Percentiles rank a stretch among this genome's conserved stretches.
These are phyloP conservation scores for Tetramorium alpestre DNA, from an alignment of 1,140 invertebrate species.

Conservation along the genomic window DNA sequence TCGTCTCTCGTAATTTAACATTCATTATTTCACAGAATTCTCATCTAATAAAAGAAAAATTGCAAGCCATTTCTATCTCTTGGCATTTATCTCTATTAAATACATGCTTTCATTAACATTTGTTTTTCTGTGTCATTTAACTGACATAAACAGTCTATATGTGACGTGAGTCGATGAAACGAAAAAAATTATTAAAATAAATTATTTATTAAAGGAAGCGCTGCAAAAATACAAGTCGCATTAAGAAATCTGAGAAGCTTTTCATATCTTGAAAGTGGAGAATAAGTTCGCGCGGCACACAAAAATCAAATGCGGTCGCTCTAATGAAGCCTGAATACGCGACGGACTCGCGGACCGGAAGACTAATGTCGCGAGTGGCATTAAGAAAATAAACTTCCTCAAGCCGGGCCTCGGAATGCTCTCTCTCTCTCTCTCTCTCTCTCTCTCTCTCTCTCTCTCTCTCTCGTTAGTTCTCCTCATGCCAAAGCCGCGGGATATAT, in stretches of 20 bases:
- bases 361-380: slow-evolving; percentile 54
- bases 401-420: slow-evolving; percentile 55
- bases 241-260: neutral
- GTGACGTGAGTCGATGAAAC: neutral
- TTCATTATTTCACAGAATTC: slow-evolving; percentile 8
- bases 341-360: slow-evolving; percentile 30
- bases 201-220: neutral
- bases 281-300: neutral
- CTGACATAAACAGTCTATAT: no score
- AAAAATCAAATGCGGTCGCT: slow-evolving; percentile 55
- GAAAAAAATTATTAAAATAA: neutral
- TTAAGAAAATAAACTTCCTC: slow-evolving; percentile 74
- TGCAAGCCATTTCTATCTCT: neutral
- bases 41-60: neutral
- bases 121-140: neutral
- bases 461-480: slow-evolving; percentile 68
- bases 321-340: slow-evolving; percentile 64
- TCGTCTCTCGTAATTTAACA: slow-evolving; percentile 9
- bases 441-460: no score
- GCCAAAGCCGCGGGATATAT: slow-evolving; percentile 65
- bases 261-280: neutral
- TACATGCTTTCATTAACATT: neutral
- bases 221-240: neutral
- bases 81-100: neutral
- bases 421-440: slow-evolving; percentile 36